Conservation (phyloP, 2,113 vertebrate species). For the Tragelaphus buxtoni region DNA sequence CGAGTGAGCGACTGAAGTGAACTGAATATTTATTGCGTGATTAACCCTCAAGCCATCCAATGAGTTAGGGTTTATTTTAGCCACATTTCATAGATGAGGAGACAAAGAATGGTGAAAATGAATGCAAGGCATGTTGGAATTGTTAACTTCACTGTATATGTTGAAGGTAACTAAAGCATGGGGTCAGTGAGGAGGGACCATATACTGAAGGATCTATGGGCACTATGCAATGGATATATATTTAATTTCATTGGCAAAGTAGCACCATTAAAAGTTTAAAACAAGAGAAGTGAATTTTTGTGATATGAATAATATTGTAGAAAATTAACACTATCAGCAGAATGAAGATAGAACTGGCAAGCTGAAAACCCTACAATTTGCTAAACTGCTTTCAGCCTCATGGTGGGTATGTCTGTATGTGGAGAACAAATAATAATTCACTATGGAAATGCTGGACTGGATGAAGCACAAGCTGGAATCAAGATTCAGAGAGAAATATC, state of each 20-base stretch:
- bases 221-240: background rate
- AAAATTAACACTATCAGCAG: background rate
- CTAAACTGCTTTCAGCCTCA: background rate
- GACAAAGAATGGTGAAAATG: background rate
- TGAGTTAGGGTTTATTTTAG: background rate
- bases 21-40: background rate
- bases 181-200: background rate
- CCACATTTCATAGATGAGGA: background rate
- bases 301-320: background rate
- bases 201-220: background rate
- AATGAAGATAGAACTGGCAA: background rate
- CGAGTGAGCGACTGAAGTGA: too few relatives aligned
- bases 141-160: background rate
- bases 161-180: background rate
- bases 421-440: background rate
- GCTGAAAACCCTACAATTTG: background rate
- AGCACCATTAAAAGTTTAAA: background rate
- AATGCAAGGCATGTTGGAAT: background rate
- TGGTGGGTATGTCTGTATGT: background rate
- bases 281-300: background rate
- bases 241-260: background rate
- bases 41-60: background rate
- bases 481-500: background rate
- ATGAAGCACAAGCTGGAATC: background rate
- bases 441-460: background rate